Conservation (phyloP, 2,888 invertebrate genomes). For the Tetranychus piercei region DNA sequence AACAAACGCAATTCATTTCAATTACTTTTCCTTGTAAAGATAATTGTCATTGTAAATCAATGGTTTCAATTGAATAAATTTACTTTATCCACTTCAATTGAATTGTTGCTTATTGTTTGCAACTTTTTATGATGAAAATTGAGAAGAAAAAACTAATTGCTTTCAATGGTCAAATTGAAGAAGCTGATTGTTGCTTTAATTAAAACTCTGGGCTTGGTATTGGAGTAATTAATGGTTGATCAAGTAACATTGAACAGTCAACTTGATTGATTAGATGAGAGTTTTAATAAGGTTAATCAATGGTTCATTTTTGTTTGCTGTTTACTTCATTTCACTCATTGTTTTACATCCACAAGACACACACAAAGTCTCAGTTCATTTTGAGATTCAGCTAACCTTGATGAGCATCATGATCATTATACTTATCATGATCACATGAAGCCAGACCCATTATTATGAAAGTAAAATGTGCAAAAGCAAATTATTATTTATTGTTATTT, state of each 20-base stretch:
- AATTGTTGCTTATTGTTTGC: neutral
- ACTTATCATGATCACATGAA: neutral
- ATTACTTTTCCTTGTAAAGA: neutral
- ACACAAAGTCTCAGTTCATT: neutral
- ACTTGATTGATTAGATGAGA: slow-evolving; percentile 1
- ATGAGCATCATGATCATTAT: neutral
- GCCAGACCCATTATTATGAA: neutral
- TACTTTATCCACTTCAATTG: neutral
- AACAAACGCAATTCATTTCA: neutral
- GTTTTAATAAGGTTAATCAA: neutral
- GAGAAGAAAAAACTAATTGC: too few relatives aligned
- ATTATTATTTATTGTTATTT: too few relatives aligned
- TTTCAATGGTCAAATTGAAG: neutral
- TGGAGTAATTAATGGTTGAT: neutral
- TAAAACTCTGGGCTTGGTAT: neutral
- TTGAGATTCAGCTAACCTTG: neutral
- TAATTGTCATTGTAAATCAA: neutral
- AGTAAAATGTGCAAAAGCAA: too few relatives aligned
- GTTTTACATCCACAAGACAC: neutral
- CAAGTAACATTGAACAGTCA: neutral
- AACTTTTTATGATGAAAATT: too few relatives aligned
- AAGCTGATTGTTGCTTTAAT: neutral
- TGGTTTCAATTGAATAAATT: neutral
- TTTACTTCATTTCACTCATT: too few relatives aligned
- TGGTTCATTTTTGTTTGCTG: neutral